Percentiles rank a stretch among this genome's conserved stretches.
phyloP scores from a whole-genome alignment of 2,888 invertebrate genomes.

The Myopa tessellatipennis region DNA sequence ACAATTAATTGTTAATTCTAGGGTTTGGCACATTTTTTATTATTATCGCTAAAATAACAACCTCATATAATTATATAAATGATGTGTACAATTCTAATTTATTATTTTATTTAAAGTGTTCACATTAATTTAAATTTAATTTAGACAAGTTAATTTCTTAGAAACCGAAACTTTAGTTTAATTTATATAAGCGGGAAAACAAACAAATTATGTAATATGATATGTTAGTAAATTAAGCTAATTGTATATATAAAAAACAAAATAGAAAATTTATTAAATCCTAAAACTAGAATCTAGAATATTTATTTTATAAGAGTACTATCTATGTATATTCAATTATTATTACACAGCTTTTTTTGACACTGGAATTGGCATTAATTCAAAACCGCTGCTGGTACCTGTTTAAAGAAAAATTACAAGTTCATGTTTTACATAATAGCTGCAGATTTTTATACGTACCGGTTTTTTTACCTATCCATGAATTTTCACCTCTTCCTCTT shows the following conservation, averaged over 20 bases:
- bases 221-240: background rate
- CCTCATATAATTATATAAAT: background rate
- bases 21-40: background rate
- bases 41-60: too few species aligned
- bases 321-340: background rate
- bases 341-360: constrained; percentile 51
- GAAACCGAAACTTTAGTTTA: background rate
- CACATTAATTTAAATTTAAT: background rate
- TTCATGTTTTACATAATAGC: background rate
- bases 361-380: constrained; percentile 64
- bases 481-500: constrained; percentile 33
- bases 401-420: constrained; percentile 30
- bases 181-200: background rate
- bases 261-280: background rate
- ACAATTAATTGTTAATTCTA: background rate
- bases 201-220: background rate
- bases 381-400: constrained; percentile 57
- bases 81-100: background rate
- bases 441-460: constrained; percentile 39
- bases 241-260: background rate
- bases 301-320: background rate
- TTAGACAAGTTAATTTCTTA: background rate
- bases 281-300: background rate
- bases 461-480: constrained; percentile 59
- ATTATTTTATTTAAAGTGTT: background rate